Conservation (phyloP, 1,140 invertebrate species). For the Pseudomyrmex sp. region DNA sequence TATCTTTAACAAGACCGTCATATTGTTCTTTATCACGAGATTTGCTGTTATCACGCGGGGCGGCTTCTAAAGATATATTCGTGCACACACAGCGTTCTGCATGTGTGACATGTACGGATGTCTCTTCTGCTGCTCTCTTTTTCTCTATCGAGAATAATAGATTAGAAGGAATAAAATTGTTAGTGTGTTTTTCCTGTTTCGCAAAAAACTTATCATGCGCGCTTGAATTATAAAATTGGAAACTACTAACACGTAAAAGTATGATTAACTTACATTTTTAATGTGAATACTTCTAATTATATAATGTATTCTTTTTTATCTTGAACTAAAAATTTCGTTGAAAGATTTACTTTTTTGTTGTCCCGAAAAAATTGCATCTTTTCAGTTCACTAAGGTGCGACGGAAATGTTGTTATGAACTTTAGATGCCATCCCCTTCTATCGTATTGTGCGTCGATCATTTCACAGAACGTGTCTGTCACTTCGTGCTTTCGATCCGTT, state of each 20-base stretch:
- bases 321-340: neutral
- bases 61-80: slow-evolving; percentile 78
- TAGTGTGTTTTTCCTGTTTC: neutral
- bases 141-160: slow-evolving; percentile 53
- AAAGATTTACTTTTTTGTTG: neutral
- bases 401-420: slow-evolving; percentile 21
- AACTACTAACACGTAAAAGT: too few species aligned
- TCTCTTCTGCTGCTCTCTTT: slow-evolving; percentile 33
- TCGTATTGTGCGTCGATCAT: slow-evolving; percentile 39
- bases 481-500: slow-evolving; percentile 57
- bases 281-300: too few species aligned
- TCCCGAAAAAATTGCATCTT: slow-evolving; percentile 4
- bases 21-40: slow-evolving; percentile 77
- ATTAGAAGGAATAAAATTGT: slow-evolving; percentile 38
- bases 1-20: slow-evolving; percentile 80
- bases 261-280: too few species aligned
- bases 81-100: slow-evolving; percentile 34
- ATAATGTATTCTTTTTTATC: too few species aligned
- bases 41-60: slow-evolving; percentile 70
- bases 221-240: neutral
- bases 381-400: neutral
- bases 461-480: slow-evolving; percentile 33
- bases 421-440: slow-evolving; percentile 34
- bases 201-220: neutral
- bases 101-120: slow-evolving; percentile 14